Evolutionary conservation across 2,797 vertebrate genomes (phyloP), one percentile per base, ranked within the genome.

Genomic region (Chiroxiphia lanceolata): DNA sequence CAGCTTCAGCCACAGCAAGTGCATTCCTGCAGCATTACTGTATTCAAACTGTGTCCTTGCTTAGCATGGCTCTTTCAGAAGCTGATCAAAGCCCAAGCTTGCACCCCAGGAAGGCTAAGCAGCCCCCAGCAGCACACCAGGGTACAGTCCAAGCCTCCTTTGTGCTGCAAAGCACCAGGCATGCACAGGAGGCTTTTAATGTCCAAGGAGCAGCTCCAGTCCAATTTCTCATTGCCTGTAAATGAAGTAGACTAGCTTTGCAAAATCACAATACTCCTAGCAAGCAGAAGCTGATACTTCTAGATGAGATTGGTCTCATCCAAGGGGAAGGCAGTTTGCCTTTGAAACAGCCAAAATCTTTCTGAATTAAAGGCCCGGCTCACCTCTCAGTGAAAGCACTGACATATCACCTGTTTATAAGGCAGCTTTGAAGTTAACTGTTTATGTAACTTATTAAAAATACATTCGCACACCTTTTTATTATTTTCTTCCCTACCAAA

Each of bases 401-500:
- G 45, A 50, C 33, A 63, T 72, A n/a, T 50, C 47, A 45, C 63
- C n/a, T 68, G 16, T 79, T 89, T 92, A 61, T 76, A 72, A 61
- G 33, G 54, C 60, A 84, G 45, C 63, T 93, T 91, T 87, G 45
- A 84, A 71, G 36, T 20, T 50, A 70, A 40, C 63, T 44, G 31
- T 50, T 89, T 54, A 50, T n/a, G 44, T 65, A 79, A 84, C 27
- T 21, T 71, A 36, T 86, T 78, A 71, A 87, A 91, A 94, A 71
- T 47, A 70, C 38, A 70, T 63, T 38, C 0, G 61, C n/a, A 34
- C 27, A 38, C 25, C 65, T 71, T 50, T 77, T 53, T 67, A 40
- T 36, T 87, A 11, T 76, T 69, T 36, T 45, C 57, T 84, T 59
- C 54, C 40, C n/a, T 44, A 45, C 15, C 33, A 44, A 56, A 81